Conservation (phyloP, 2,113 vertebrate species). For the Charina bottae region DNA sequence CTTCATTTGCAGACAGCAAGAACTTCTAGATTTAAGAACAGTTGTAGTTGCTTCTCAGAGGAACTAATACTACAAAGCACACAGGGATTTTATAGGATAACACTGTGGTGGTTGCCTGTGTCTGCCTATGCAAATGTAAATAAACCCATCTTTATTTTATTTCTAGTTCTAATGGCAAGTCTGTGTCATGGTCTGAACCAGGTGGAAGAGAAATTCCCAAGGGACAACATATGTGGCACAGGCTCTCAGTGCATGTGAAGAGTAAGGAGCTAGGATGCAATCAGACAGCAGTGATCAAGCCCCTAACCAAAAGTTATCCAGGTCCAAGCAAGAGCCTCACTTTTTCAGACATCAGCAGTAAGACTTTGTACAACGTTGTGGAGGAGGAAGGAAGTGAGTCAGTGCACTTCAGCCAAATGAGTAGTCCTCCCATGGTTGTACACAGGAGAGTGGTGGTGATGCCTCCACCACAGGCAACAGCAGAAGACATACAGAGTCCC, state of each 20-base stretch:
- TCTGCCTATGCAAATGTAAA: conserved; percentile 66
- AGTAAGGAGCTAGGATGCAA: conserved; percentile 94
- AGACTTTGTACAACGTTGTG: conserved; percentile 85
- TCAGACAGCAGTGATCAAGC: conserved; percentile 99
- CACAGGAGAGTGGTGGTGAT: conserved; percentile 69
- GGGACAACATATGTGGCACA: conserved; percentile 96
- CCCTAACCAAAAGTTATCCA: conserved; percentile 97
- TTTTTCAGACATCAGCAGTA: conserved; percentile 84
- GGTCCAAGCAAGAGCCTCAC: conserved; percentile 84
- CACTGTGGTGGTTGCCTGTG: conserved; percentile 43
- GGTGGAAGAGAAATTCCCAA: conserved; percentile 95
- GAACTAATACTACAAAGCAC: conserved; percentile 27
- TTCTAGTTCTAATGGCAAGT: conserved; percentile 99
- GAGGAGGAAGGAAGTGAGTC: conserved; percentile 82
- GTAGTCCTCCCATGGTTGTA: conserved; percentile 80
- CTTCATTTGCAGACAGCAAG: conserved; percentile 18
- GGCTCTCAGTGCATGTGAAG: conserved; percentile 99
- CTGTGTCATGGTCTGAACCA: conserved; percentile 99
- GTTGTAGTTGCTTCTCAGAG: conserved; percentile 13
- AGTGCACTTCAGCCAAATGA: conserved; percentile 75
- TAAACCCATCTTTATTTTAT: conserved; percentile 92
- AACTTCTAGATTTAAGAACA: conserved; percentile 33
- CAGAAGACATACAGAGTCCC: conserved; percentile 68
- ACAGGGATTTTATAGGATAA: conserved; percentile 38
- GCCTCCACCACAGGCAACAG: conserved; percentile 65